Conservation (phyloP, 2,888 invertebrate species). For the Lepidocyrtinus sp. region DNA sequence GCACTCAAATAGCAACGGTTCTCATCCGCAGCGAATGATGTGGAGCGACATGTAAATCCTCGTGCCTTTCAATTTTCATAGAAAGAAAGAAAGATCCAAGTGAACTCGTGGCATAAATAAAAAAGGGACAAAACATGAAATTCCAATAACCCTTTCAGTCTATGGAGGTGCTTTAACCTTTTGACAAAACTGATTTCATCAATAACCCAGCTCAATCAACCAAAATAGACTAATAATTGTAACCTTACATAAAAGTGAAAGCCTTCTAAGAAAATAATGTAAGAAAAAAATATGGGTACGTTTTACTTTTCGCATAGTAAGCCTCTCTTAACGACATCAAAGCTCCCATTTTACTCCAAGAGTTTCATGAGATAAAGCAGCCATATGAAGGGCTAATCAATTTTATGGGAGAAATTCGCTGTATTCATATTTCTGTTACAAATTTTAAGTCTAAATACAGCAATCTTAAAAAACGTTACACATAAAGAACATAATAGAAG, state of each 20-base stretch:
- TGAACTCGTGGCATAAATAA: background rate
- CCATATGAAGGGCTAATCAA: no score
- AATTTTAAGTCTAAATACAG: no score
- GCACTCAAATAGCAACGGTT: conserved; percentile 73
- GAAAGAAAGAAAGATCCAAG: background rate
- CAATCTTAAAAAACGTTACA: no score
- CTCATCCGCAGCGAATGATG: conserved; percentile 72
- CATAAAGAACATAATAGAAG: no score
- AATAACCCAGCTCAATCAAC: background rate
- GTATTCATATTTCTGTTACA: no score
- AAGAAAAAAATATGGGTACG: no score
- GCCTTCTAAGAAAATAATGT: no score
- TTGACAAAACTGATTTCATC: background rate
- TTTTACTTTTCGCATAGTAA: background rate
- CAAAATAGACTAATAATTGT: no score
- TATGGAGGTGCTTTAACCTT: background rate
- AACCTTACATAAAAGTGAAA: background rate
- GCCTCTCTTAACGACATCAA: no score
- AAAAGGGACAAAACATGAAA: background rate
- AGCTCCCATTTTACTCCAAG: no score
- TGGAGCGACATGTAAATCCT: conserved; percentile 73
- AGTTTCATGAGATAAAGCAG: no score
- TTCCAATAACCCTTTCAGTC: background rate
- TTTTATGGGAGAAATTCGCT: no score
- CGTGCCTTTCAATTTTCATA: conserved; percentile 70